These are phyloP conservation scores for Ginglymostoma cirratum DNA, from an alignment of 2,113 vertebrate genomes.

Conservation along the genomic window DNA sequence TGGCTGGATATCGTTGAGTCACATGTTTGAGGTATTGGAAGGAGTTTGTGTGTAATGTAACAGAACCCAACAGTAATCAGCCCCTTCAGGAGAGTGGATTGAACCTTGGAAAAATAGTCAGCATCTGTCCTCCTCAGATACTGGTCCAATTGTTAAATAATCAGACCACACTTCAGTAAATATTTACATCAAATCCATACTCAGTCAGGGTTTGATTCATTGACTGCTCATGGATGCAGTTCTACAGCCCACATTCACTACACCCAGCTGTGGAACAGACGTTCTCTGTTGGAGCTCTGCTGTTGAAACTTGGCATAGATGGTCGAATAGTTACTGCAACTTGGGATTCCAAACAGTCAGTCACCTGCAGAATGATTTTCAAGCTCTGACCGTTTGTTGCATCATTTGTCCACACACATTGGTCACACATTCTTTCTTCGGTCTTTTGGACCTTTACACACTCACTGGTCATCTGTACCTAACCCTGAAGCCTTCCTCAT, in stretches of 20 bases:
- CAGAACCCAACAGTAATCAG: not conserved
- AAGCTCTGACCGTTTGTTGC: not conserved
- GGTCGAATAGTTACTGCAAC: not conserved
- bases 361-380: not conserved
- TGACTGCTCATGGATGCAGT: not conserved
- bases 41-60: not conserved
- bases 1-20: not conserved
- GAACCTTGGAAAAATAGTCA: not conserved
- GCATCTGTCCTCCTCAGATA: not conserved
- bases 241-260: not conserved
- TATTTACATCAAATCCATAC: not conserved
- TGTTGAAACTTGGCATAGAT: not conserved
- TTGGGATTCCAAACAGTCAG: not conserved
- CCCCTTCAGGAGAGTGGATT: not conserved
- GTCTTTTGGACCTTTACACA: not conserved
- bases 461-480: no score
- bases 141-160: not conserved
- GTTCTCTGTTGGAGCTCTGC: not conserved
- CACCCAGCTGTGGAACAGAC: not conserved
- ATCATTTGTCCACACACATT: not conserved
- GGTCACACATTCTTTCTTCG: not conserved
- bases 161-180: conserved; percentile 3
- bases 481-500: no score
- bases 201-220: not conserved
- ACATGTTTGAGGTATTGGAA: not conserved